Base-by-base conservation (phyloP, 2,797 vertebrate genomes). In the Cirrhinus molitorella region DNA sequence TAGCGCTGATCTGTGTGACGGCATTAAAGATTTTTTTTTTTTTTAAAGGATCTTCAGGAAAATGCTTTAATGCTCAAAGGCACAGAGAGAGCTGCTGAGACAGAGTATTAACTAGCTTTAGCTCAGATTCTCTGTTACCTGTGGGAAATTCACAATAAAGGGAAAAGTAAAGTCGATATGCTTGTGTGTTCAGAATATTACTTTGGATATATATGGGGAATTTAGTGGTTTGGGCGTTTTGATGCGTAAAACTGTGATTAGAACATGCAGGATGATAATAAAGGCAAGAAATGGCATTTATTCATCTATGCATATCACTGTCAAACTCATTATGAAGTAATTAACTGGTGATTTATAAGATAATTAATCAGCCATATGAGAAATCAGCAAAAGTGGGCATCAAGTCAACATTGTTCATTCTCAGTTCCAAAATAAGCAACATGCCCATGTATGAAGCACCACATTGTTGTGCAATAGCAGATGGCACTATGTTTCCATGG, bases 401-500 rank as follows among this genome's bases (percentile, higher is more conserved):
- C 28, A 78, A 71, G 74, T 78, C 82, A 78, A 71, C 74, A 77
- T 78, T 83, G 73, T 83, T 63, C 82, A 78, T 83, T 83, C 82
- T 47, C 82, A 61, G 66, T 51, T 83, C 82, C 74, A 83, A 83
- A 83, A 78, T 78, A 83, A 83, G 82, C 73, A 83, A 12, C 81
- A 83, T 83, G 73, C 43, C 81, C 73, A 83, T 71, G 82, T 78
- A 83, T 83, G 82, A 78, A 70, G 66, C 75, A 40, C 82, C 82
- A 77, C 89, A 87, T 87, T 90, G 88, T 86, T 65, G 73, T 49
- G 37, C 82, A 89, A 75, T 90, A 91, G 92, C 92, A 94, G 92
- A 93, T 94, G 93, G 93, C 92, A 91, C 89, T 90, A 84, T 89
- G 92, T 94, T 92, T 86, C 92, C 92, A 95, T 95, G 94, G 94